Conservation (phyloP, 2,113 vertebrate genomes). For the Nettapus auritus region DNA sequence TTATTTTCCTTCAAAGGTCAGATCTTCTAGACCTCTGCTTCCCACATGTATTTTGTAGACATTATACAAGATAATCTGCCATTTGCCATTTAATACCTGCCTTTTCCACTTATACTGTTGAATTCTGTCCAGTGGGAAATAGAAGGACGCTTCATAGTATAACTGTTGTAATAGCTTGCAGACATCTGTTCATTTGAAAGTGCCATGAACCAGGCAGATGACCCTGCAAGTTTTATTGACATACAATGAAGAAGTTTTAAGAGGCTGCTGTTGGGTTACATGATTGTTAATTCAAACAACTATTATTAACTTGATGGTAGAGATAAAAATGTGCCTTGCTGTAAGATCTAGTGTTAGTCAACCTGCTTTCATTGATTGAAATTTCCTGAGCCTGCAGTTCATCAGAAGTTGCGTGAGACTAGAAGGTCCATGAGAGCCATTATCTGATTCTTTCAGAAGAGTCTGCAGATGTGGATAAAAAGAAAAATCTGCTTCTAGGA, state of each 20-base stretch:
- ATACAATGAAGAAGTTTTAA: neutral
- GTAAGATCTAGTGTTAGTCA: neutral
- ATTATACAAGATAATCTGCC: neutral
- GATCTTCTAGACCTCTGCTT: neutral
- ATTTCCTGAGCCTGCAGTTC: neutral
- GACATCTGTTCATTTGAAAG: neutral
- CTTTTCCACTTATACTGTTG: neutral
- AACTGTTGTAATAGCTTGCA: neutral
- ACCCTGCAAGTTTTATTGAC: neutral
- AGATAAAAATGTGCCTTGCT: neutral
- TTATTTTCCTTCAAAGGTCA: neutral
- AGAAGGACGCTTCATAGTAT: neutral
- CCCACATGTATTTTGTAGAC: neutral
- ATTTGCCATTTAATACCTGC: neutral
- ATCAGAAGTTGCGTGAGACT: neutral
- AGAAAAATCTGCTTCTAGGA: neutral
- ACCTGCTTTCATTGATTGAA: neutral
- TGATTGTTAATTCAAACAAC: neutral
- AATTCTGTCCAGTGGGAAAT: neutral
- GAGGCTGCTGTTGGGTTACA: neutral
- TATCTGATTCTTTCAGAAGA: neutral
- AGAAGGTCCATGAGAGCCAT: accelerated
- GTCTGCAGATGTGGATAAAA: neutral
- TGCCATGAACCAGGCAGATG: neutral
- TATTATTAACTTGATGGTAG: neutral